Evolutionary conservation across 2,797 vertebrate species (phyloP).

Genomic region (Cichlasoma orientale): DNA sequence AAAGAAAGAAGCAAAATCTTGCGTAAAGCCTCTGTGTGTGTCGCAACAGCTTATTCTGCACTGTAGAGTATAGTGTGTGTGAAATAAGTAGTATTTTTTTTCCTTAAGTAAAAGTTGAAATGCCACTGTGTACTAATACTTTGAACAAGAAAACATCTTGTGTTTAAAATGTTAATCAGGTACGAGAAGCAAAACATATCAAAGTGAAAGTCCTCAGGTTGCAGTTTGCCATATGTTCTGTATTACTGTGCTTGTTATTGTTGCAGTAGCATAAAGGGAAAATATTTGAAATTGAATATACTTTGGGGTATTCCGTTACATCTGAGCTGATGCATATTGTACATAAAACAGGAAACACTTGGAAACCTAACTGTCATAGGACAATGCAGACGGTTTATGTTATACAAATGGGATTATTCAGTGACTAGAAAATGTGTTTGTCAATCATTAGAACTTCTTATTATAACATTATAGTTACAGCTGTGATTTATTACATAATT

Average conservation of each 20-base stretch:
- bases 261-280: not conserved
- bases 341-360: not conserved
- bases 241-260: not conserved
- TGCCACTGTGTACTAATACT: not conserved
- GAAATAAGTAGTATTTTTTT: not conserved
- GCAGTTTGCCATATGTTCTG: not conserved
- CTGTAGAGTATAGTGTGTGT: not conserved
- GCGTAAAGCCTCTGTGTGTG: not conserved
- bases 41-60: not conserved
- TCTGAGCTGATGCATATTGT: not conserved
- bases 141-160: not conserved
- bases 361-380: not conserved
- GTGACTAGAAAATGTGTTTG: not conserved
- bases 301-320: not conserved
- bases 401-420: not conserved
- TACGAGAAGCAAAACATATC: not conserved
- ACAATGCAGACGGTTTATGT: no score
- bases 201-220: not conserved
- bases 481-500: no score
- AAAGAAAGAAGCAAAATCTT: not conserved
- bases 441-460: not conserved
- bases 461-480: no score
- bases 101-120: not conserved
- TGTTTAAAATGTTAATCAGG: not conserved
- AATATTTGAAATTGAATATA: not conserved